Conservation (phyloP, 2,888 invertebrate species). For the Penaeus monodon region DNA sequence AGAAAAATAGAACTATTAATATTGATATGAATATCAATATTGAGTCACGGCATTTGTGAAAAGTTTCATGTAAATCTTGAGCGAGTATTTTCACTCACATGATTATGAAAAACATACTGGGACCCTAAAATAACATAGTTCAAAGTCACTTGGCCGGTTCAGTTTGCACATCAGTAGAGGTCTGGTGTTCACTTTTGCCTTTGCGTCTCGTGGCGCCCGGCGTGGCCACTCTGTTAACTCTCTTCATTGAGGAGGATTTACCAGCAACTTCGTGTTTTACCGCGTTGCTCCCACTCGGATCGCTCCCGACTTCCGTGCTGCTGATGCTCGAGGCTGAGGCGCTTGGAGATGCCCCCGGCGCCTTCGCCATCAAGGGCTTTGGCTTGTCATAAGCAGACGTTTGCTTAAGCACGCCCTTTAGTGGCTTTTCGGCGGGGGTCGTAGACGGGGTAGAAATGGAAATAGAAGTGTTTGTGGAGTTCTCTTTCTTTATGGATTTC, state of each 20-base stretch:
- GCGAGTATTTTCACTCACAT: too few relatives aligned
- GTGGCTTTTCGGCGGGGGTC: constrained; percentile 44
- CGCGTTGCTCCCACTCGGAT: constrained; percentile 8
- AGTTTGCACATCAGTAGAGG: constrained; percentile 21
- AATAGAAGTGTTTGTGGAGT: neutral
- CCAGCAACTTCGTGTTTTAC: neutral
- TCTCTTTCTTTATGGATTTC: constrained; percentile 43
- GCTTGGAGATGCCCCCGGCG: constrained; percentile 51
- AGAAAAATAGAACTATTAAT: too few relatives aligned
- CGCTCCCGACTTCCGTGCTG: constrained; percentile 37
- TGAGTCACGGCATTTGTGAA: too few relatives aligned
- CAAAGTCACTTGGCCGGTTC: constrained; percentile 4
- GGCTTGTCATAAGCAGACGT: constrained; percentile 64
- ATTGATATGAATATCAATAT: too few relatives aligned
- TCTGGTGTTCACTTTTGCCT: constrained; percentile 33
- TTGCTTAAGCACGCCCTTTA: constrained; percentile 62
- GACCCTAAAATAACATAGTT: too few relatives aligned
- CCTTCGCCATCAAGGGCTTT: constrained; percentile 50
- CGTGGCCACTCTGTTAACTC: constrained; percentile 33
- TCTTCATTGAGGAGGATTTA: constrained; percentile 25
- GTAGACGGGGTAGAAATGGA: too few relatives aligned
- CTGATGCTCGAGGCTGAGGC: constrained; percentile 58
- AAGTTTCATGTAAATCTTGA: too few relatives aligned
- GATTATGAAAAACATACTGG: too few relatives aligned
- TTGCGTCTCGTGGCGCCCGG: constrained; percentile 45